phyloP scores from a whole-genome alignment of 37 sponge, comb jelly and placozoan genomes.

The Eunapius fragilis region DNA sequence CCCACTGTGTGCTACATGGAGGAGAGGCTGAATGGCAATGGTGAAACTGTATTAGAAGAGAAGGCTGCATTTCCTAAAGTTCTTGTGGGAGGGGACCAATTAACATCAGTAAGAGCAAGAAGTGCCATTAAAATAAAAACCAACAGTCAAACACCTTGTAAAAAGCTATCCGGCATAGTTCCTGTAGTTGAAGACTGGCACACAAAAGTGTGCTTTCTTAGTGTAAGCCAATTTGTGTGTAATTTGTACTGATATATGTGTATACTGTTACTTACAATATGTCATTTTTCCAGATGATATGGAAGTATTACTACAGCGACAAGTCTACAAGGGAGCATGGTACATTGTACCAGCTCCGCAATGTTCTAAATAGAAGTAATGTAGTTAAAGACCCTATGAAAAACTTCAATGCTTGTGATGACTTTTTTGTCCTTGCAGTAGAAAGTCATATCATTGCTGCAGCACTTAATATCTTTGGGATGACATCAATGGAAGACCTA shows the following conservation, averaged over 20 bases:
- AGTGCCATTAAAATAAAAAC: background rate
- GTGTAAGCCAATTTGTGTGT: too few species aligned
- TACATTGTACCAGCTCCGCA: background rate
- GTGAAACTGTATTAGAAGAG: background rate
- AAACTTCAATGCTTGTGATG: constrained; percentile 8
- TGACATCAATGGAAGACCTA: too few species aligned
- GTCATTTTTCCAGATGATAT: background rate
- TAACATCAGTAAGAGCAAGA: background rate
- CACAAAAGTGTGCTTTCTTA: background rate
- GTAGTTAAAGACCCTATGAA: background rate
- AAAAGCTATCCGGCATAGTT: background rate
- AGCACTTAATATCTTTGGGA: background rate
- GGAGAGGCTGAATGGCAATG: background rate
- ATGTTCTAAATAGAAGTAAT: background rate
- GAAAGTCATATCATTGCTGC: background rate
- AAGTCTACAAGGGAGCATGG: background rate
- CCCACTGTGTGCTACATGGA: background rate
- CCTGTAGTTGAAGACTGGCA: constrained; percentile 24
- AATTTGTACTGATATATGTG: background rate
- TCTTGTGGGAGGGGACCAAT: background rate
- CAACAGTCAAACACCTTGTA: background rate
- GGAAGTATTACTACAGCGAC: background rate
- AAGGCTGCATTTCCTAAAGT: background rate
- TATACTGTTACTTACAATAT: background rate
- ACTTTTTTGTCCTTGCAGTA: background rate